These are phyloP conservation scores for Smittia aterrima DNA, from an alignment of 2,888 invertebrate genomes.

Conservation along the genomic window DNA sequence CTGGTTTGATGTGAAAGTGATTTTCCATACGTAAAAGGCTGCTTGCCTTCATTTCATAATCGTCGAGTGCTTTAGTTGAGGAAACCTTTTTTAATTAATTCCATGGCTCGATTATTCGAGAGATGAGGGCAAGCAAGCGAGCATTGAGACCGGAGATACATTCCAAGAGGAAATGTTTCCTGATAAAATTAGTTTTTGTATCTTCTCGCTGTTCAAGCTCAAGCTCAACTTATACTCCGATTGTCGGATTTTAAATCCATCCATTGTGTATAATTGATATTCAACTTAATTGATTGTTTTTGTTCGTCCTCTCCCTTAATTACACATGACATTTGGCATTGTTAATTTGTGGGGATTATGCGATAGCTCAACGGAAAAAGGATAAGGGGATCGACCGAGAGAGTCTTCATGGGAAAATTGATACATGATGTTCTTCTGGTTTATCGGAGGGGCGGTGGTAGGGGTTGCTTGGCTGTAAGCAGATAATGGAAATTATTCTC, in stretches of 20 bases:
- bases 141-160: background rate
- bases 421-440: no score
- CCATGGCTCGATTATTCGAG: background rate
- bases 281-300: slow-evolving; percentile 30
- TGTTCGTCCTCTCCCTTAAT: slow-evolving; percentile 28
- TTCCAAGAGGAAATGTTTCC: background rate
- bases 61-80: background rate
- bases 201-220: background rate
- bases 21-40: background rate
- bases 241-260: background rate
- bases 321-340: slow-evolving; percentile 38
- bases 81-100: slow-evolving; percentile 11
- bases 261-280: slow-evolving; percentile 6
- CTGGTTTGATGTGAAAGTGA: background rate
- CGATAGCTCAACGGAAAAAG: background rate
- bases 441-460: no score
- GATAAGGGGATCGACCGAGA: background rate
- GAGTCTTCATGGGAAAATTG: background rate
- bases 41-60: background rate
- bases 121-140: background rate
- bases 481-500: slow-evolving; percentile 36
- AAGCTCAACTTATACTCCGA: background rate
- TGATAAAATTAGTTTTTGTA: background rate
- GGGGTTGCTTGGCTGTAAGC: background rate
- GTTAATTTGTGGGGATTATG: slow-evolving; percentile 38